Conservation (phyloP, 2,113 vertebrate genomes). For the Emydocephalus ijimae region DNA sequence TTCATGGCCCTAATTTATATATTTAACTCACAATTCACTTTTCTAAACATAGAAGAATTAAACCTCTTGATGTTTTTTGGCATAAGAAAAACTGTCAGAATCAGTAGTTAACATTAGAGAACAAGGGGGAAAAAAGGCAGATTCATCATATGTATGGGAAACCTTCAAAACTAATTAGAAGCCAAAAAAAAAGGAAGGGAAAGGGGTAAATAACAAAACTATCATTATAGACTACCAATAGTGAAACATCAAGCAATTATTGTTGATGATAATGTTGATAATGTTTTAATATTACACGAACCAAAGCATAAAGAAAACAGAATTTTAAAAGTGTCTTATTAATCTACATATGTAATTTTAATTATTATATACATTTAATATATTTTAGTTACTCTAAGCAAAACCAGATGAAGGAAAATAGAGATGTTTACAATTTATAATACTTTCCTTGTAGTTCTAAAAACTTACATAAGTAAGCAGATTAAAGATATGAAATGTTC, state of each 20-base stretch:
- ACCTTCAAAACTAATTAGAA: neutral
- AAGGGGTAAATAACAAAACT: neutral
- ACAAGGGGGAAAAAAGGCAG: neutral
- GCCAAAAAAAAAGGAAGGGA: neutral
- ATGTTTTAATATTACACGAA: neutral
- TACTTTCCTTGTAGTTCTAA: neutral
- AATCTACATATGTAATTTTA: neutral
- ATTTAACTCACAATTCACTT: neutral
- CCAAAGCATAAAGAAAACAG: neutral
- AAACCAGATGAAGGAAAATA: neutral
- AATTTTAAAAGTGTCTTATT: neutral
- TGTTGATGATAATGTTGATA: neutral
- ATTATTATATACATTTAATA: neutral
- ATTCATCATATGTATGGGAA: neutral
- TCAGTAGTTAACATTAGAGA: neutral
- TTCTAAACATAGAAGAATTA: neutral
- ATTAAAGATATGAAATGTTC: neutral
- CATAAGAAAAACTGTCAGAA: neutral
- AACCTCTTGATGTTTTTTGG: neutral
- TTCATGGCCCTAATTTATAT: neutral
- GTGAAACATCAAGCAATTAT: neutral
- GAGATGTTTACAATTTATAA: neutral
- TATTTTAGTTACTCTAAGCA: neutral
- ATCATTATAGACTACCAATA: neutral
- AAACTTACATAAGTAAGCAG: neutral